Conservation (phyloP, 2,797 vertebrate species). For the Xenopus petersii region DNA sequence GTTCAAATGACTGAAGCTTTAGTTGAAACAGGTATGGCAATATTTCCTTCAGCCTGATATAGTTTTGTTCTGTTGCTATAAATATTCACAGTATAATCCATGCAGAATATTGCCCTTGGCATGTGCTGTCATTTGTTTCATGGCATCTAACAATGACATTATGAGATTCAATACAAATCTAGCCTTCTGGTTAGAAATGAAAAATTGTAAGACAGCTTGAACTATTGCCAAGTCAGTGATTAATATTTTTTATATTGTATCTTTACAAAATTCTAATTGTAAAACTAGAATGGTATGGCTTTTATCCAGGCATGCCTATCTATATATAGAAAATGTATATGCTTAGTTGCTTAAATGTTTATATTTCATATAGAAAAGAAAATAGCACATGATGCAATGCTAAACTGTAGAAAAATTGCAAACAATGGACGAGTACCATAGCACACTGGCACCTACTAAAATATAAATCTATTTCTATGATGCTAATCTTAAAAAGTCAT, state of each 20-base stretch:
- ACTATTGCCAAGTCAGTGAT: conserved; percentile 22
- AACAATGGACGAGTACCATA: too few relatives aligned
- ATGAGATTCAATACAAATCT: conserved; percentile 43
- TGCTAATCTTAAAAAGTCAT: too few relatives aligned
- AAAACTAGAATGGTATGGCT: too few relatives aligned
- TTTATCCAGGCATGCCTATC: too few relatives aligned
- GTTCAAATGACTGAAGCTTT: not conserved
- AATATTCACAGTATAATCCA: conserved; percentile 41
- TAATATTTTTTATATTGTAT: conserved; percentile 21
- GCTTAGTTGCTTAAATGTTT: too few relatives aligned
- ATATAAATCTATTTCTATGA: too few relatives aligned
- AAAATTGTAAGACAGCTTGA: conserved; percentile 31
- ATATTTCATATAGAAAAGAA: too few relatives aligned
- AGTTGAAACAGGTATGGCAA: conserved; percentile 18
- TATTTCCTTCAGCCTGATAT: conserved; percentile 3
- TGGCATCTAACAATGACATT: conserved; percentile 37
- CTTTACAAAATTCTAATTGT: not conserved
- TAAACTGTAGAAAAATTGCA: too few relatives aligned
- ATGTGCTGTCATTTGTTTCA: conserved; percentile 35
- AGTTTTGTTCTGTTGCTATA: conserved; percentile 19
- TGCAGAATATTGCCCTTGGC: conserved; percentile 46
- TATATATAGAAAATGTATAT: too few relatives aligned
- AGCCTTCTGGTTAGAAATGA: conserved; percentile 39
- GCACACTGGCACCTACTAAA: too few relatives aligned
- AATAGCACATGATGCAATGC: too few relatives aligned